phyloP scores from a whole-genome alignment of 2,113 vertebrate species.

The Tursiops truncatus region DNA sequence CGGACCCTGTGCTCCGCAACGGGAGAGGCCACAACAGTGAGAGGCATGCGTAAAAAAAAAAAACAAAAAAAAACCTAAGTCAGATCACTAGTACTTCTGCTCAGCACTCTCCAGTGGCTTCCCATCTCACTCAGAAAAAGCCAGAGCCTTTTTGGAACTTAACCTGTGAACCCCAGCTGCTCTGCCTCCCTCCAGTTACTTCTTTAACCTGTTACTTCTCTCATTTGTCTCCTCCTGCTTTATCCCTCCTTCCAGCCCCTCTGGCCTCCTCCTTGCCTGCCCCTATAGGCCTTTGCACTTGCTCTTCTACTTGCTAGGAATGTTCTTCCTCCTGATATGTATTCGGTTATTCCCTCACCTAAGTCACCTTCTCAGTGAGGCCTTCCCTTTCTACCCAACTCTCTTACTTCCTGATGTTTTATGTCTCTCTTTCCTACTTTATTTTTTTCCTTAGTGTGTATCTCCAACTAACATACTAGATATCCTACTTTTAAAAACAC shows the following conservation, averaged over 20 bases:
- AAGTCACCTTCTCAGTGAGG: not conserved
- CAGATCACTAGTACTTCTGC: not conserved
- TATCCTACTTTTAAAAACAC: not conserved
- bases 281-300: not conserved
- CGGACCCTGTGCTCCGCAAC: no score
- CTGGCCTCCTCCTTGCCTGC: not conserved
- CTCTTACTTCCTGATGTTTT: not conserved
- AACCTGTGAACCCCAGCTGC: rapidly evolving
- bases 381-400: not conserved
- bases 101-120: not conserved
- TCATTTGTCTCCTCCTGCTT: not conserved
- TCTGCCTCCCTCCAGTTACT: no score
- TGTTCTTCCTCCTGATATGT: not conserved
- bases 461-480: not conserved
- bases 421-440: not conserved
- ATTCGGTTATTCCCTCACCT: no score
- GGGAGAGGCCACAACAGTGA: no score
- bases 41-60: no score
- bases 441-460: not conserved
- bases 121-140: not conserved
- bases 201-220: no score
- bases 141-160: not conserved
- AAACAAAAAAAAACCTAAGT: not conserved
- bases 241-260: not conserved
- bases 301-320: not conserved